Conservation (phyloP, 2,797 vertebrate species). For the Gymnoscopelus braueri region DNA sequence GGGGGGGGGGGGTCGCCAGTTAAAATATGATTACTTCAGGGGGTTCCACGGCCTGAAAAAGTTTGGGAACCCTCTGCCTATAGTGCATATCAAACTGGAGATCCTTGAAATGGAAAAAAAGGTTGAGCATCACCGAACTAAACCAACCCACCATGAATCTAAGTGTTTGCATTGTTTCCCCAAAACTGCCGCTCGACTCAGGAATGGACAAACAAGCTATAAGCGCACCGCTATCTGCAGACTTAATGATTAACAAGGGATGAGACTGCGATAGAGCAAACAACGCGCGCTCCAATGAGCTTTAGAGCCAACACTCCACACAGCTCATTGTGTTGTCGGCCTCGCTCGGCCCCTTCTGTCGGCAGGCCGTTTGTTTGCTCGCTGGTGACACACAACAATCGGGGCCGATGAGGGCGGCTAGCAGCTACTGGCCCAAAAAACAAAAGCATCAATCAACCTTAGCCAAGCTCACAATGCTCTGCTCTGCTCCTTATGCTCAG, state of each 20-base stretch:
- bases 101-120: too few species aligned
- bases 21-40: too few species aligned
- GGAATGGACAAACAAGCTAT: constrained; percentile 6
- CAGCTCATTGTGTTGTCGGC: constrained; percentile 55
- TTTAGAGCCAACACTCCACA: constrained; percentile 43
- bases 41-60: too few species aligned
- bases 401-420: constrained; percentile 45
- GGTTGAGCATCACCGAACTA: too few species aligned
- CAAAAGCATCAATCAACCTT: constrained; percentile 65
- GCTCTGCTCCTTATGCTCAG: constrained; percentile 45
- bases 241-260: constrained; percentile 65
- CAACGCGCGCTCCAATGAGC: background rate
- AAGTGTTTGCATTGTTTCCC: too few species aligned
- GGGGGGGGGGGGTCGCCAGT: too few species aligned
- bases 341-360: constrained; percentile 36
- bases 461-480: constrained; percentile 48
- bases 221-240: constrained; percentile 10
- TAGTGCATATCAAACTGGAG: too few species aligned
- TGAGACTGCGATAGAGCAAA: constrained; percentile 25
- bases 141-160: too few species aligned
- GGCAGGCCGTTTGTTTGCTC: constrained; percentile 51
- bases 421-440: constrained; percentile 46
- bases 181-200: constrained; percentile 16
- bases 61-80: too few species aligned
- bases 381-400: constrained; percentile 56